phyloP scores from a whole-genome alignment of 2,113 vertebrate genomes.

The Ginglymostoma cirratum region DNA sequence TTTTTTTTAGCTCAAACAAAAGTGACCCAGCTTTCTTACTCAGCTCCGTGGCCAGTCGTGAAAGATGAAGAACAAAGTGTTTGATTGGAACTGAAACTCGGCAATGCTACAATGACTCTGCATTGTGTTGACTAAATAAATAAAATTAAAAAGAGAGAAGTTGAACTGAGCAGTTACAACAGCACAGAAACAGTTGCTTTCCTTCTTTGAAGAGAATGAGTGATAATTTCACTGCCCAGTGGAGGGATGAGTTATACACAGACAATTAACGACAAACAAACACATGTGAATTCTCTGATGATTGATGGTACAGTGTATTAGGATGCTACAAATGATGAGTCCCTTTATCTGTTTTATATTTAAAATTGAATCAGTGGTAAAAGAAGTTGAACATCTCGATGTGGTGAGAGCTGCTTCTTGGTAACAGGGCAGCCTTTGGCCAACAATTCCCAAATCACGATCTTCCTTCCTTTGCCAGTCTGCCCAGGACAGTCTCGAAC shows the following conservation, averaged over 20 bases:
- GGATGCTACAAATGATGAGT: neutral
- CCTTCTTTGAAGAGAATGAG: constrained; percentile 1
- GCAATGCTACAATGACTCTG: neutral
- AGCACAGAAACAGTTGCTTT: neutral
- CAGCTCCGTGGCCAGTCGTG: neutral
- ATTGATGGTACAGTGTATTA: neutral
- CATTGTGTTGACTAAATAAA: neutral
- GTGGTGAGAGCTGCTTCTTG: no score
- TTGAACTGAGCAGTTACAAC: neutral
- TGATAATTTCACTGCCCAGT: neutral
- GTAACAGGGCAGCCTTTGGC: no score
- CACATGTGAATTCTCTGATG: neutral
- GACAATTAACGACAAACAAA: neutral
- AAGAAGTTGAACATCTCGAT: neutral
- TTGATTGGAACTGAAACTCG: neutral
- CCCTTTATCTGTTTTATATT: neutral
- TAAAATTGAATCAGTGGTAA: neutral
- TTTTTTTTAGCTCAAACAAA: neutral
- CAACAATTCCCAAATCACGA: no score
- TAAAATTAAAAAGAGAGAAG: neutral
- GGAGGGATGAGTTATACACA: neutral
- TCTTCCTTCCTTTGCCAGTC: no score
- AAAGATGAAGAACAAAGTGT: neutral
- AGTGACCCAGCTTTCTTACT: neutral
- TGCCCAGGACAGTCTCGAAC: no score